phyloP scores from a whole-genome alignment of 2,888 invertebrate species.

The Malthinus seriepunctatus region DNA sequence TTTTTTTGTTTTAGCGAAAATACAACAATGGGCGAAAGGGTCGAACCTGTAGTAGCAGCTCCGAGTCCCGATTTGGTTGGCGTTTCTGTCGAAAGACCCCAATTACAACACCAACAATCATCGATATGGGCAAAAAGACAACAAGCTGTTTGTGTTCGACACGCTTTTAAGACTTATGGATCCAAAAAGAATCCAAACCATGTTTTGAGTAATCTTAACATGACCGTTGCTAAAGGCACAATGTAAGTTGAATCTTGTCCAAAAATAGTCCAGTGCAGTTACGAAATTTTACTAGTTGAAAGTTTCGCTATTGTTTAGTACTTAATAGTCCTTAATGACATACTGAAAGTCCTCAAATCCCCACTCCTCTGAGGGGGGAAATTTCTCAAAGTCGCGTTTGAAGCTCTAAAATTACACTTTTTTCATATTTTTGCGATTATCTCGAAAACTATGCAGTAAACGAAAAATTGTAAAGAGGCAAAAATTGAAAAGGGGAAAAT shows the following conservation, averaged over 20 bases:
- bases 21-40: constrained; percentile 51
- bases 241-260: constrained; percentile 74
- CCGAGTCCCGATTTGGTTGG: constrained; percentile 53
- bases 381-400: no score
- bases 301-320: no score
- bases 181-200: constrained; percentile 84
- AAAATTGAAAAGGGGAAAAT: no score
- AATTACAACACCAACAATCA: constrained; percentile 54
- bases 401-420: no score
- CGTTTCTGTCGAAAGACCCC: constrained; percentile 49
- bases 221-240: constrained; percentile 92
- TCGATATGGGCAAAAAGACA: constrained; percentile 71
- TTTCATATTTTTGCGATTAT: no score
- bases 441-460: no score
- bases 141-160: constrained; percentile 84
- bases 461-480: no score
- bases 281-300: no score
- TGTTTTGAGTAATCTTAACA: constrained; percentile 85
- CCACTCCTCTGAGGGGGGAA: no score
- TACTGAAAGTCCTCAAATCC: no score
- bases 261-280: no score
- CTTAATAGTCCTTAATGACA: no score
- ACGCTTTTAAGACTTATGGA: constrained; percentile 89
- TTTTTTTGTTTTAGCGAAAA: constrained; percentile 52
- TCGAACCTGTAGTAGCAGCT: constrained; percentile 43